These are phyloP conservation scores for Setipinna tenuifilis DNA, from an alignment of 2,797 vertebrate species.

Conservation along the genomic window DNA sequence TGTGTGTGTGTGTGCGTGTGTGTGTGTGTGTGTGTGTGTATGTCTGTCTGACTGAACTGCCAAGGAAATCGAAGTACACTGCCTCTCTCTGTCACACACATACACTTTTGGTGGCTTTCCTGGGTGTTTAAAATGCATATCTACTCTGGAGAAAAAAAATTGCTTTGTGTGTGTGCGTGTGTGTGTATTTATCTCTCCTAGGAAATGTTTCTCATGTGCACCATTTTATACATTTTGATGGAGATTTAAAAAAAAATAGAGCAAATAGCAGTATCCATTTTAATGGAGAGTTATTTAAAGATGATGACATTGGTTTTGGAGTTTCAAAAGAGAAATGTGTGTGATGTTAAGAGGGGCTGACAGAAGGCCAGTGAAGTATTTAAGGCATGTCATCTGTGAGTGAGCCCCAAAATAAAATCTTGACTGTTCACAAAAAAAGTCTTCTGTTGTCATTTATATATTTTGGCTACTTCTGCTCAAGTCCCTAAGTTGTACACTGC, in stretches of 20 bases:
- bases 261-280: neutral
- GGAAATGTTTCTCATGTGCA: conserved; percentile 8
- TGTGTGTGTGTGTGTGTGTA: neutral
- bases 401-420: conserved; percentile 13
- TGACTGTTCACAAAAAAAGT: conserved; percentile 51
- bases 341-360: neutral
- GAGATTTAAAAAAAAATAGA: neutral
- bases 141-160: neutral
- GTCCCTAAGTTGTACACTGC: too few species aligned
- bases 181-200: neutral
- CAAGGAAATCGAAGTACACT: conserved; percentile 24
- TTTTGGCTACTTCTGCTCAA: neutral
- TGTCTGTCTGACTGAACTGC: neutral
- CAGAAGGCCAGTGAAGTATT: neutral
- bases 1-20: neutral
- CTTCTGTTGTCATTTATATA: neutral
- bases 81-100: neutral
- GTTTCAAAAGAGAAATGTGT: neutral
- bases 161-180: conserved; percentile 17
- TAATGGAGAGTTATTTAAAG: conserved; percentile 5
- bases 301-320: neutral
- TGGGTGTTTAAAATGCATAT: conserved; percentile 4
- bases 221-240: conserved; percentile 21
- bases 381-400: neutral
- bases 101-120: neutral